Evolutionary conservation across 2,888 invertebrate genomes (phyloP).

Genomic region (Lochmaea capreae): DNA sequence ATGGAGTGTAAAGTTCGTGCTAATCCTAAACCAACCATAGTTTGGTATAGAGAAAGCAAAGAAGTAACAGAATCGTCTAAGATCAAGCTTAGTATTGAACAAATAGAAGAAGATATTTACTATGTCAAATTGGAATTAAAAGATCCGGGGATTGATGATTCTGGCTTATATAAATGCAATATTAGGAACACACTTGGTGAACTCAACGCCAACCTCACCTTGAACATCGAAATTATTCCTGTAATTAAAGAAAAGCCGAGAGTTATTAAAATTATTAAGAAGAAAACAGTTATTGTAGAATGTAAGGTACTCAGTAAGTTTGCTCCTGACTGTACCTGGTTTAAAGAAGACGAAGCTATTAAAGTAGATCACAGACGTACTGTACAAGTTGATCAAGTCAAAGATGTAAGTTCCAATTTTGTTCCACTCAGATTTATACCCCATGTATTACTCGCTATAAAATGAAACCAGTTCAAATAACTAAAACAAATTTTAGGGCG

Average conservation of each 20-base stretch:
- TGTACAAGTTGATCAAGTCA: conserved; percentile 81
- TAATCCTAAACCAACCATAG: conserved; percentile 83
- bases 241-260: conserved; percentile 94
- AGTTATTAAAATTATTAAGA: conserved; percentile 91
- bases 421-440: no score
- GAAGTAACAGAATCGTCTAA: conserved; percentile 84
- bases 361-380: conserved; percentile 81
- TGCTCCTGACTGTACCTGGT: conserved; percentile 94
- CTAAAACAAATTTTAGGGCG: conserved; percentile 71
- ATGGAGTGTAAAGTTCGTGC: conserved; percentile 86
- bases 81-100: conserved; percentile 79
- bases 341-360: conserved; percentile 85
- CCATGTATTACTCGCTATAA: background rate
- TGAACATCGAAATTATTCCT: conserved; percentile 97
- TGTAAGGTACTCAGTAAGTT: conserved; percentile 94
- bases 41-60: conserved; percentile 86
- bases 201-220: conserved; percentile 95
- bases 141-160: conserved; percentile 94
- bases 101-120: conserved; percentile 84
- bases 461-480: background rate
- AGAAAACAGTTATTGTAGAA: conserved; percentile 92
- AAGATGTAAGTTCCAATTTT: conserved; percentile 71
- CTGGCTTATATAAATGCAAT: conserved; percentile 97
- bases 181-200: conserved; percentile 97
- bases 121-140: conserved; percentile 87